Evolutionary conservation across 1,140 invertebrate genomes (phyloP).

Genomic region (Drosophila paulistorum): DNA sequence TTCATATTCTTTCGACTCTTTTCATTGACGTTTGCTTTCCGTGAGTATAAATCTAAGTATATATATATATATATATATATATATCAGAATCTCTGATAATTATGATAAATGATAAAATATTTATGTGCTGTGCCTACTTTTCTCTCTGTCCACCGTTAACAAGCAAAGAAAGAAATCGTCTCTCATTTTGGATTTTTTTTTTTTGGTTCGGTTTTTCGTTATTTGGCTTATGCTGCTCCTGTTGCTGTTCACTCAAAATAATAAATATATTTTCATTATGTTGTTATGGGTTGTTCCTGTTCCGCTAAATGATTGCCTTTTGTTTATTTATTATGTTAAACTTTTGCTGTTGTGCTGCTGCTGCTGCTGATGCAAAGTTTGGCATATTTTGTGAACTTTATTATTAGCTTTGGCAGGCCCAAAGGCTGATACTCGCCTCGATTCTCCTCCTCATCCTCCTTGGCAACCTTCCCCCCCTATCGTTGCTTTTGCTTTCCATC

Average conservation of each 20-base stretch:
- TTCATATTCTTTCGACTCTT: constrained; percentile 5
- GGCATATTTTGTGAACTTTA: constrained; percentile 81
- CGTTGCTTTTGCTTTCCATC: not conserved
- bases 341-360: constrained; percentile 37
- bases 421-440: constrained; percentile 13
- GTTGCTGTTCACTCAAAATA: constrained; percentile 33
- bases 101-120: constrained; percentile 69
- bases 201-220: not conserved
- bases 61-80: too few relatives aligned
- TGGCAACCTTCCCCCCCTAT: not conserved
- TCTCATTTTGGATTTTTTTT: constrained; percentile 28
- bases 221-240: not conserved
- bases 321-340: constrained; percentile 80
- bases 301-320: constrained; percentile 44
- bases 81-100: constrained; percentile 60
- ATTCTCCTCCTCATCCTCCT: not conserved
- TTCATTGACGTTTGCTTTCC: constrained; percentile 19
- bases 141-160: not conserved
- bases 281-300: constrained; percentile 34
- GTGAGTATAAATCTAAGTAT: constrained; percentile 44
- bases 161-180: constrained; percentile 2
- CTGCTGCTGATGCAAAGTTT: constrained; percentile 61
- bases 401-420: constrained; percentile 69
- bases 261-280: constrained; percentile 75
- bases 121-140: not conserved